A percentile compares a stretch with the other conserved stretches of the same genome.
These are phyloP conservation scores for Tetheella fluctuosa DNA, from an alignment of 2,888 invertebrate genomes.

Conservation along the genomic window DNA sequence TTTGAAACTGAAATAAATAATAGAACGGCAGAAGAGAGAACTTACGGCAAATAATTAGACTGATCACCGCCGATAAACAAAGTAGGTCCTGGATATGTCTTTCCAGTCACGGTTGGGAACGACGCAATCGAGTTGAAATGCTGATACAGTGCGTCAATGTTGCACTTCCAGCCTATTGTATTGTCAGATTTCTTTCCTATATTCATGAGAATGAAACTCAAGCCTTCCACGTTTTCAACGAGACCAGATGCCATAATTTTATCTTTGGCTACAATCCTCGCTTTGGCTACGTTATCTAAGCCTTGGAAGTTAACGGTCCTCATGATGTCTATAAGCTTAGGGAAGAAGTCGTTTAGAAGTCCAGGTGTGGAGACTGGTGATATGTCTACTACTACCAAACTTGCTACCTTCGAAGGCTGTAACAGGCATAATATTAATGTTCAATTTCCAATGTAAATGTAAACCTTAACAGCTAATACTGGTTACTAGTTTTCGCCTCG, in stretches of 20 bases:
- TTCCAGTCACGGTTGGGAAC: constrained; percentile 55
- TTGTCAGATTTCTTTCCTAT: constrained; percentile 44
- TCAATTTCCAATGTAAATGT: not conserved
- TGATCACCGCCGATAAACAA: constrained; percentile 63
- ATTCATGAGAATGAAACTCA: constrained; percentile 60
- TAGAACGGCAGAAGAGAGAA: constrained; percentile 17
- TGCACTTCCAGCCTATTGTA: constrained; percentile 59
- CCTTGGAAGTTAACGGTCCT: constrained; percentile 79
- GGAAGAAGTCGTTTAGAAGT: constrained; percentile 82
- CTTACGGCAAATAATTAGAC: constrained; percentile 67
- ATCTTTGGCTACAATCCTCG: constrained; percentile 73
- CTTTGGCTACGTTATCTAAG: constrained; percentile 82
- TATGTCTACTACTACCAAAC: constrained; percentile 88
- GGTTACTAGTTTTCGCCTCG: too few species aligned
- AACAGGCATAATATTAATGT: constrained; percentile 32
- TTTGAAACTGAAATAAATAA: too few species aligned
- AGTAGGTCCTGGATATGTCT: constrained; percentile 53
- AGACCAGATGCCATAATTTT: constrained; percentile 45
- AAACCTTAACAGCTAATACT: too few species aligned
- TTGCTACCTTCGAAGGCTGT: constrained; percentile 82
- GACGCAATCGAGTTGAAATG: constrained; percentile 48
- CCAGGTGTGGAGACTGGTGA: constrained; percentile 85
- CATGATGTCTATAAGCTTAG: constrained; percentile 81
- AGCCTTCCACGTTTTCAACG: constrained; percentile 34
- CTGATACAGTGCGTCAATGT: constrained; percentile 47